These are phyloP conservation scores for Drosophila infuscata DNA, from an alignment of 2,888 invertebrate genomes.

Conservation along the genomic window DNA sequence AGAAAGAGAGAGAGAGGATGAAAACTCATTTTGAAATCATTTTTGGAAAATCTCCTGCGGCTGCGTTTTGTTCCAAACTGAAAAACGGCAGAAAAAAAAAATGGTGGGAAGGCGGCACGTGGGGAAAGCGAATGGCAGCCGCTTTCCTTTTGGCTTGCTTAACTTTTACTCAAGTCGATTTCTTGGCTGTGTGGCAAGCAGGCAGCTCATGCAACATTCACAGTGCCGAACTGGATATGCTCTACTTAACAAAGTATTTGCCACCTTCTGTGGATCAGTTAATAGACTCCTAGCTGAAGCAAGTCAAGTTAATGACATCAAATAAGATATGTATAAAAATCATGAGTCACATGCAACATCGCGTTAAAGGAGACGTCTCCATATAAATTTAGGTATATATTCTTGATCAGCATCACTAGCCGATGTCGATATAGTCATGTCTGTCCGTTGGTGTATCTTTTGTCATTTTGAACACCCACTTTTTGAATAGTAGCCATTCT, in stretches of 20 bases:
- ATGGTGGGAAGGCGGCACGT: conserved; percentile 8
- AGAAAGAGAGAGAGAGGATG: conserved; percentile 2
- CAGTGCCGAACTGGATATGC: conserved; percentile 21
- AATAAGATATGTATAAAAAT: not conserved
- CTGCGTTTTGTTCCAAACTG: conserved; percentile 79
- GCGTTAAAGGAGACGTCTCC: not conserved
- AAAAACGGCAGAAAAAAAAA: conserved; percentile 73
- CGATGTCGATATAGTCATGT: not conserved
- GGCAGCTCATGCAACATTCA: conserved; percentile 4
- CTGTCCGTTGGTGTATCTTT: not conserved
- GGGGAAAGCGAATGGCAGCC: conserved; percentile 16
- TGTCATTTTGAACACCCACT: not conserved
- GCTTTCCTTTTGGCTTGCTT: conserved; percentile 66
- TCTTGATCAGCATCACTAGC: not conserved
- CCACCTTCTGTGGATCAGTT: not conserved
- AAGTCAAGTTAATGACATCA: not conserved
- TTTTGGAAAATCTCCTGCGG: conserved; percentile 80
- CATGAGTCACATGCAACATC: too few species aligned
- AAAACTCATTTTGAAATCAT: conserved; percentile 76
- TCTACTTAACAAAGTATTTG: conserved; percentile 1
- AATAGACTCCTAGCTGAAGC: not conserved
- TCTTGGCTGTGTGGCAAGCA: conserved; percentile 14
- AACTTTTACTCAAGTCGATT: conserved; percentile 73
- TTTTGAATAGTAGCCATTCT: not conserved
- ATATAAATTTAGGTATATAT: not conserved